Base-by-base conservation (phyloP, 1,140 invertebrate genomes). In the Drosophila equinoxialis region DNA sequence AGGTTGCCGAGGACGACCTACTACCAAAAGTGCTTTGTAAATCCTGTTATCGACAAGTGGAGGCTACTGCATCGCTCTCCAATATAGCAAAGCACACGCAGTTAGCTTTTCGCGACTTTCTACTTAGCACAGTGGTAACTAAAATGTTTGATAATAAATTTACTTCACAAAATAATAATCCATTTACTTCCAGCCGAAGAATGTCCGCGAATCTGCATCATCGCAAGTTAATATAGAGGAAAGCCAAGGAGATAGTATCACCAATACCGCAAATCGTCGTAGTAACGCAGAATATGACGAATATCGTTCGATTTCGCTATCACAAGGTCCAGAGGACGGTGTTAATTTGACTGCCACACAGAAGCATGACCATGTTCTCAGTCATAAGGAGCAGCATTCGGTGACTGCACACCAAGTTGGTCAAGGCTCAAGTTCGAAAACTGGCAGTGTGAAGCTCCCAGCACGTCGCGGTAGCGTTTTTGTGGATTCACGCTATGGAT, bases 31-130 rank as follows among this genome's bases (percentile, higher is more conserved):
- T 90, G 13, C 68, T 91, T 3, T 91, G 90, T 45, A 91, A 91
- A 65, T 75, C 87, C 8, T 91, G 90, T 58, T 91, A 90, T 70
- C 84, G 90, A 6, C 86, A 91, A 59, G 87, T 91, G 39, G 90
- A 90, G 69, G 87, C 90, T 7, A 91, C 87, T 1, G 90, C 87
- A 0, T 91, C 87, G 3, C 71, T 91, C 10, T 91, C 90, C 2
- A 91, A 91, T 20, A 91, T 91, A 41, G 90, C 90, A 4, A 90
- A 91, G 37, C 81, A 91, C 35, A 91, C 90, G 1, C 84, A 91
- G 60, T 69, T 75, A 6, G 87, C 90, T 1, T 90, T 91, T 66
- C 74, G 65, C 0, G 84, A 91, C 37, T 91, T 91, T 72, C 26
- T 91, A n/a, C 58, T 90, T 5, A 90, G 76, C 66, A 89, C 81